Conservation (phyloP, 1,140 invertebrate species). For the Gerris buenoi region DNA sequence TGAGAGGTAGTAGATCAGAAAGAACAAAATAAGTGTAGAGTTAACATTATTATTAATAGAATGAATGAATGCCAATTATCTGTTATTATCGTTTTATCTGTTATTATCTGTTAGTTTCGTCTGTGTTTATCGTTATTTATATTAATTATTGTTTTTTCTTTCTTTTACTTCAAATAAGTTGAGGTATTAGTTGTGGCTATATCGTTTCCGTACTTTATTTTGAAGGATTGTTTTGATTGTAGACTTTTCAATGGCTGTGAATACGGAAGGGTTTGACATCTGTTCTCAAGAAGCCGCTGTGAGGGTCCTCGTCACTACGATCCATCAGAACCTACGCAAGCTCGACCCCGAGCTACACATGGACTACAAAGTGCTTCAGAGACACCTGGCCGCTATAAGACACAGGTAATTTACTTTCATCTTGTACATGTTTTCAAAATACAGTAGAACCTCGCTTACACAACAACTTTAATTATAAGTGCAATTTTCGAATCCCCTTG, state of each 20-base stretch:
- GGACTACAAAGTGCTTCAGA: slow-evolving; percentile 69
- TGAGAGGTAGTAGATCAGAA: too few species aligned
- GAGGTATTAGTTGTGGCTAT: too few species aligned
- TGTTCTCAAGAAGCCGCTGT: slow-evolving; percentile 67
- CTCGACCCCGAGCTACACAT: slow-evolving; percentile 82
- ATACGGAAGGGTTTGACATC: slow-evolving; percentile 71
- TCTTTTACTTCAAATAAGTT: too few species aligned
- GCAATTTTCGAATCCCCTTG: too few species aligned
- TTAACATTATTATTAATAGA: too few species aligned
- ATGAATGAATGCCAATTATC: too few species aligned
- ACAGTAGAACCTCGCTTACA: too few species aligned
- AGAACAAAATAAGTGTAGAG: too few species aligned
- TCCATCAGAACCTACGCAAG: slow-evolving; percentile 84
- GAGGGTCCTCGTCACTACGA: slow-evolving; percentile 76
- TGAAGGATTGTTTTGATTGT: neutral
- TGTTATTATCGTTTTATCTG: too few species aligned
- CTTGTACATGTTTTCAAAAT: too few species aligned
- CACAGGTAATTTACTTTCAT: slow-evolving; percentile 52
- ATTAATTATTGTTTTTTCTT: neutral
- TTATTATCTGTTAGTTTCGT: neutral
- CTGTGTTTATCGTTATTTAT: neutral
- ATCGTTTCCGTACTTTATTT: too few species aligned
- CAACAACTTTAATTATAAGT: too few species aligned
- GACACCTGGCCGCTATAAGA: slow-evolving; percentile 81
- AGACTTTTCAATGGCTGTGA: slow-evolving; percentile 39